Base-by-base conservation (phyloP, 1,140 invertebrate species). In the Drosophila neocordata region DNA sequence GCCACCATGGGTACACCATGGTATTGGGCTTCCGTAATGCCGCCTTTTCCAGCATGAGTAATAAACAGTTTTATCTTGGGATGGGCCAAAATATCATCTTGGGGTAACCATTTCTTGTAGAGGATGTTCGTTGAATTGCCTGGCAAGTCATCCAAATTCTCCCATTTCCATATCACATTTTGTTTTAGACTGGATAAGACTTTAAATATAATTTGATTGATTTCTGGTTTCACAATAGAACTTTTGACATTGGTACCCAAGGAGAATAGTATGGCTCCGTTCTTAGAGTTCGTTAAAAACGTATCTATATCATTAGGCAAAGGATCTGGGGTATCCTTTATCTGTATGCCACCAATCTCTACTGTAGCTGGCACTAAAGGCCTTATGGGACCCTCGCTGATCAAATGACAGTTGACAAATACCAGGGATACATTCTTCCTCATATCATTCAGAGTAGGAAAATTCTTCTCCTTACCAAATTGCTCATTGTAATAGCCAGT, bases 1-100 rank as follows among this genome's bases (percentile, higher is more conserved):
- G 94, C 95, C 15, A 96, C 92, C 59, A 96, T 93, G 2, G 96
- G 96, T 2, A 95, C 93, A 69, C 94, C 94, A 71, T 95, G 94
- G 90, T 95, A 94, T 3, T 95, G 87, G 1, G 95, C 93, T 91
- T 97, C 96, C 63, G 95, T 93, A 6, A 95, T 92, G 55, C 95
- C 95, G 27, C 95, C 93, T 52, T 94, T 90, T 15, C 96, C 96
- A 11, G 95, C 95, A 74, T 96, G 95, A 0, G 95, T 95, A 22
- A 97, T 94, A 73, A 96, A 95, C 0, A 93, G 92, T 74, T 93
- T 94, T 1, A 95, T 89, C 64, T 96, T 96, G 4, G 92, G 93
- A 92, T 96, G 95, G 38, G 93, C 95, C 7, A 91, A 85, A 73
- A 96, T 92, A 70, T 95, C 95, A 62, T 93, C 94, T 79, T 96